These are phyloP conservation scores for Melanotaenia trifasciata DNA, from an alignment of 2,797 vertebrate genomes.

Conservation along the genomic window DNA sequence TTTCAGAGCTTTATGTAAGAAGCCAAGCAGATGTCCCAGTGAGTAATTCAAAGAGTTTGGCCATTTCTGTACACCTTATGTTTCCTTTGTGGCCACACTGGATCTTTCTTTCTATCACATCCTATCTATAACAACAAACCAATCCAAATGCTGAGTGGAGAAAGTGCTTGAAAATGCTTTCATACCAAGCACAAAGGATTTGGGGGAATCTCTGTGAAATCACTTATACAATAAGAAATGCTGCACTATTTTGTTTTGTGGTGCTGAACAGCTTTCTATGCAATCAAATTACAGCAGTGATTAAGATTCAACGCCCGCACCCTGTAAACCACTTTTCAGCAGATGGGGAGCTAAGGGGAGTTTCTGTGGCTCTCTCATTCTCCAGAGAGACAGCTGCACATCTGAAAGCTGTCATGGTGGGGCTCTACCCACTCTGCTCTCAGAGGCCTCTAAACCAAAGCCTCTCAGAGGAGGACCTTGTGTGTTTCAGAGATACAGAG, in stretches of 20 bases:
- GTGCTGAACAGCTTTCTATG: constrained; percentile 22
- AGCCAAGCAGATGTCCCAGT: constrained; percentile 45
- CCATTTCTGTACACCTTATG: constrained; percentile 45
- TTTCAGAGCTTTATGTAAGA: constrained; percentile 38
- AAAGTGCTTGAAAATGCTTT: constrained; percentile 14
- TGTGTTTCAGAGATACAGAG: constrained; percentile 24
- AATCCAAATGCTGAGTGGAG: constrained; percentile 26
- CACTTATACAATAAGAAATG: constrained; percentile 22
- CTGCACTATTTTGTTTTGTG: constrained; percentile 26
- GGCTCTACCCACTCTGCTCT: constrained; percentile 41
- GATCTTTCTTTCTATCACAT: constrained; percentile 34
- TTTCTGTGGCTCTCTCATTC: constrained; percentile 21
- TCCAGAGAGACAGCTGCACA: constrained; percentile 32
- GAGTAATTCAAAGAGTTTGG: constrained; percentile 51
- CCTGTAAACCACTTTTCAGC: constrained; percentile 21
- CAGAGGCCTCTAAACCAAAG: constrained; percentile 29
- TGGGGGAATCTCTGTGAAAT: constrained; percentile 24
- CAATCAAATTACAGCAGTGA: constrained; percentile 34
- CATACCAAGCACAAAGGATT: constrained; percentile 9
- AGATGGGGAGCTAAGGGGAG: constrained; percentile 43
- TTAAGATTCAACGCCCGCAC: constrained; percentile 30
- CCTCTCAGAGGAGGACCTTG: constrained; percentile 34
- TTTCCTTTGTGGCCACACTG: constrained; percentile 58
- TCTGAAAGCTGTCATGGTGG: constrained; percentile 60
- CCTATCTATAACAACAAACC: constrained; percentile 39